These are phyloP conservation scores for Blastobasis adustella DNA, from an alignment of 2,888 invertebrate species.

Conservation along the genomic window DNA sequence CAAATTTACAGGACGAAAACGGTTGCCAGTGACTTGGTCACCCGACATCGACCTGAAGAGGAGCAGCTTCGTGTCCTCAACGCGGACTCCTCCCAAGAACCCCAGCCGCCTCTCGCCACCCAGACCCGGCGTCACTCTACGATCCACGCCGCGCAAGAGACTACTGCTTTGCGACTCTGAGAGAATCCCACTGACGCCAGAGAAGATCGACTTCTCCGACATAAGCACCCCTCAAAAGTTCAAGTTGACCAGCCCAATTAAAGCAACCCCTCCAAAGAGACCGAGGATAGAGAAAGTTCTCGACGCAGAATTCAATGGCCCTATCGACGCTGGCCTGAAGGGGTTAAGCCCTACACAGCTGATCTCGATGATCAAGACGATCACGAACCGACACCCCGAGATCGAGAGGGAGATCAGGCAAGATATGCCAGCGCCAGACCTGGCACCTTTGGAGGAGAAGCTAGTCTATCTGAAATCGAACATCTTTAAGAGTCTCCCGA, in stretches of 20 bases:
- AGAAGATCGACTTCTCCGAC: conserved; percentile 67
- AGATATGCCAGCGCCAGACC: conserved; percentile 81
- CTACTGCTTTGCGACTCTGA: conserved; percentile 68
- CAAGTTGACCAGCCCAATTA: conserved; percentile 55
- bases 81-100: conserved; percentile 73
- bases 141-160: conserved; percentile 82
- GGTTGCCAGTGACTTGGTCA: conserved; percentile 86
- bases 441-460: conserved; percentile 79
- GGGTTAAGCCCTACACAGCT: conserved; percentile 82
- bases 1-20: conserved; percentile 76
- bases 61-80: conserved; percentile 55
- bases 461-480: conserved; percentile 79
- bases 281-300: conserved; percentile 45
- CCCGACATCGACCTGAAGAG: conserved; percentile 80
- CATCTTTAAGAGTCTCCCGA: conserved; percentile 82
- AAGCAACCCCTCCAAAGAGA: conserved; percentile 49
- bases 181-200: conserved; percentile 65
- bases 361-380: conserved; percentile 77
- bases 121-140: conserved; percentile 65
- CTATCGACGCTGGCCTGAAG: conserved; percentile 76
- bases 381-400: conserved; percentile 75
- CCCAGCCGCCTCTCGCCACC: conserved; percentile 58
- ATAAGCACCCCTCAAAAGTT: conserved; percentile 62
- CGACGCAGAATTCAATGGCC: conserved; percentile 49
- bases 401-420: conserved; percentile 76